A percentile compares a stretch with the other conserved stretches of the same genome.
phyloP scores from a whole-genome alignment of 2,797 vertebrate species.

The Typhlichthys subterraneus region DNA sequence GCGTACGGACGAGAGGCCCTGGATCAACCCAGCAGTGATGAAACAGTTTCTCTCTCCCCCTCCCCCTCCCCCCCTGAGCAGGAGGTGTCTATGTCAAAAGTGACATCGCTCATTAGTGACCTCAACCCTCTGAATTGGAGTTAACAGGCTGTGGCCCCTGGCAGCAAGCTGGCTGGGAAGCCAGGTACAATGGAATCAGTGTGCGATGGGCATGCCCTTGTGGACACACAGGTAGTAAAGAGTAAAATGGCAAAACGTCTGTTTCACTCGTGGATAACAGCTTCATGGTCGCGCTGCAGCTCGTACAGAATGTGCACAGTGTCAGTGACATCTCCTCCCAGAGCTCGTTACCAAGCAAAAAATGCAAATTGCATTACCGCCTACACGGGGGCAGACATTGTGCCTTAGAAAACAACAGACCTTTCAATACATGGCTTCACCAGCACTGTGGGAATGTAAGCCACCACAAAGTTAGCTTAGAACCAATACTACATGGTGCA shows the following conservation, averaged over 20 bases:
- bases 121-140: constrained; percentile 51
- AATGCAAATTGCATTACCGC: constrained; percentile 6
- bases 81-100: constrained; percentile 60
- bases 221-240: not conserved
- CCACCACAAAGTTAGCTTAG: not conserved
- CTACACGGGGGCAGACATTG: constrained; percentile 7
- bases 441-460: not conserved
- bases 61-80: constrained; percentile 19
- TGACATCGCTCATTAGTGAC: constrained; percentile 62
- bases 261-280: constrained; percentile 47
- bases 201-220: constrained; percentile 1
- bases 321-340: constrained; percentile 32
- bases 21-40: constrained; percentile 12
- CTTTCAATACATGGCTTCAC: not conserved
- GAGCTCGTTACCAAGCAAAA: constrained; percentile 19
- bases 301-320: constrained; percentile 18
- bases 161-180: constrained; percentile 42
- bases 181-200: constrained; percentile 50
- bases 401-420: not conserved
- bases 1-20: constrained; percentile 1
- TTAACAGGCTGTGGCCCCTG: constrained; percentile 59
- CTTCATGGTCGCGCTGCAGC: constrained; percentile 33
- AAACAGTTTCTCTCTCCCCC: not conserved
- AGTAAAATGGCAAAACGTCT: constrained; percentile 47
- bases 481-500: not conserved